Base-by-base conservation (phyloP, 2,797 vertebrate species). In the Acipenser ruthenus region DNA sequence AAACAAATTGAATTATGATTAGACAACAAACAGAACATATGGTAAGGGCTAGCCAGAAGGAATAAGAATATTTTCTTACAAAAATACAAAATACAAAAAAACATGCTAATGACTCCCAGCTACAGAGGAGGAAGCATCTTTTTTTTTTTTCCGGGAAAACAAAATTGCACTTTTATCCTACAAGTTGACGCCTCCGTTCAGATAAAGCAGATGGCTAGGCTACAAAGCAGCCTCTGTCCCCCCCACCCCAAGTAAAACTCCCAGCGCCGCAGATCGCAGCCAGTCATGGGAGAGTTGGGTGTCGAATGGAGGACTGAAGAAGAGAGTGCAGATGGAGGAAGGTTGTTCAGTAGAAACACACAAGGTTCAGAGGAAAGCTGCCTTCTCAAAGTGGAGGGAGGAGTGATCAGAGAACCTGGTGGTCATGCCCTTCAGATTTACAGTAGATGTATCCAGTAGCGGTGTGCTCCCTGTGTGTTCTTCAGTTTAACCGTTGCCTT, bases 91-190 rank as follows among this genome's bases (percentile, higher is more conserved):
- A 69, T 82, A 77, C 74, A 80, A 77, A 72, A 80, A 78, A 70
- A 88, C 89, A 89, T 88, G 88, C 89, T 87, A 77, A 90, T 80
- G 79, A 86, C 89, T 92, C 87, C 90, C 88, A 84, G 88, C 86
- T 73, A 73, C 86, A 75, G 79, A 91, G 90, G 91, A 93, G 89
- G 91, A 91, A 88, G 88, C 85, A 73, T 86, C 84, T 87, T 89
- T 37, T 37, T 37, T 37, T 4, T 37, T 88, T 87, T 84, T 86
- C 82, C 72, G 81, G 84, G 64, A 80, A 88, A 80, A 88, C 72
- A 86, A 84, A 87, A 18, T 94, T 94, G 92, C 93, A 92, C 93
- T 95, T 94, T 92, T 88, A 90, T 88, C 91, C 88, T 88, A 80
- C 80, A 68, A 77, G 84, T 88, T 87, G 87, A 86, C 69, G 69